Percentiles rank a stretch among this genome's conserved stretches.
phyloP scores from a whole-genome alignment of 2,797 vertebrate genomes.

The Tenualosa ilisha region DNA sequence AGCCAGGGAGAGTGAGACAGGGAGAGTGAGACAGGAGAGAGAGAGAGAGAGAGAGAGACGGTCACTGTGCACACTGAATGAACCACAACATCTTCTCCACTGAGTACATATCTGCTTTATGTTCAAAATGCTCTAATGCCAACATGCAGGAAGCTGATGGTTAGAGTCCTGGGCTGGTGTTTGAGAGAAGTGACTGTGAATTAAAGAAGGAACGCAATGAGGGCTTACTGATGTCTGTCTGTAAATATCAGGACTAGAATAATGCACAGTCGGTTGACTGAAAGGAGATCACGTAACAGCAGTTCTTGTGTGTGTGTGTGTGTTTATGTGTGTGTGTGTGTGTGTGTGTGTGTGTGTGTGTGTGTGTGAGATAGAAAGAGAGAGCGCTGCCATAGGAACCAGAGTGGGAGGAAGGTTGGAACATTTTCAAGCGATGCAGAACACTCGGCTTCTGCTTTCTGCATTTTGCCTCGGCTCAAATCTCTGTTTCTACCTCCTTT shows the following conservation, averaged over 20 bases:
- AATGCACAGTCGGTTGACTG: not conserved
- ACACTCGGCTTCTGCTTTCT: constrained; percentile 30
- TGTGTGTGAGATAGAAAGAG: no score
- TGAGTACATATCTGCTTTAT: not conserved
- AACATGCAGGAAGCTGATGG: not conserved
- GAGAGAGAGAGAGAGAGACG: not conserved
- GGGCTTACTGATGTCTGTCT: not conserved
- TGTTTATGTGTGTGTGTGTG: not conserved
- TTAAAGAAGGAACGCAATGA: not conserved
- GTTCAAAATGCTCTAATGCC: not conserved
- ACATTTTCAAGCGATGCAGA: not conserved
- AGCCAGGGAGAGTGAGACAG: not conserved
- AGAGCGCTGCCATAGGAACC: not conserved
- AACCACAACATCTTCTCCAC: not conserved
- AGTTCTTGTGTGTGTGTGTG: not conserved
- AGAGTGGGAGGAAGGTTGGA: constrained; percentile 35
- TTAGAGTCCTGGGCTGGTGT: not conserved
- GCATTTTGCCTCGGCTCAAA: constrained; percentile 43
- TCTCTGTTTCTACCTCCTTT: constrained; percentile 27
- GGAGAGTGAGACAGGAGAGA: not conserved
- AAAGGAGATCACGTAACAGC: constrained; percentile 3
- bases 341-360: constrained; percentile 2
- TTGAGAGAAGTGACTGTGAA: not conserved
- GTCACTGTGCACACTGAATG: not conserved
- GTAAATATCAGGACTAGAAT: not conserved